Conservation (phyloP, 2,888 invertebrate species). For the Philopedon plagiatum region DNA sequence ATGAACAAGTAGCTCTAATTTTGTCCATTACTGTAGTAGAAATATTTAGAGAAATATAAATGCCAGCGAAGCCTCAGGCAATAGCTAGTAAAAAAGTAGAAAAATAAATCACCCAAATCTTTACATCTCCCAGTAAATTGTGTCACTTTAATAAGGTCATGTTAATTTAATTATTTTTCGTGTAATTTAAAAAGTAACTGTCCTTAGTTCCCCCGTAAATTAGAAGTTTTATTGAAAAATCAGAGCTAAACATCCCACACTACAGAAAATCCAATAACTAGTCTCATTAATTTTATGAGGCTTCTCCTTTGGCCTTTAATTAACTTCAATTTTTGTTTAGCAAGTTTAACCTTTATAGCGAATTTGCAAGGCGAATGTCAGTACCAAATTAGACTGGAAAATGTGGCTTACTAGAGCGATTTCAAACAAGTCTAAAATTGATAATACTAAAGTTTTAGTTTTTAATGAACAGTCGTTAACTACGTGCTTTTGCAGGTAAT, state of each 20-base stretch:
- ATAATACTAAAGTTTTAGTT: conserved; percentile 70
- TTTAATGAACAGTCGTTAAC: conserved; percentile 81
- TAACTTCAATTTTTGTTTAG: conserved; percentile 56
- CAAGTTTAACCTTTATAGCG: conserved; percentile 29
- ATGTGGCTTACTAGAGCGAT: conserved; percentile 64
- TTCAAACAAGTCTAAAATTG: conserved; percentile 59
- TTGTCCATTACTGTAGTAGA: no score
- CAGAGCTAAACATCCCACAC: conserved; percentile 23
- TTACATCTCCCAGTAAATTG: no score
- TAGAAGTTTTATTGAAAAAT: conserved; percentile 26
- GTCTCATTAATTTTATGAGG: conserved; percentile 55
- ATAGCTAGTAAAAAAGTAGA: no score
- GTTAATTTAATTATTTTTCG: neutral
- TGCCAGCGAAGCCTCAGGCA: no score
- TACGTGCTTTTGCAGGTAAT: conserved; percentile 85
- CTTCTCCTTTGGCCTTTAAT: conserved; percentile 59
- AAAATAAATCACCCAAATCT: no score
- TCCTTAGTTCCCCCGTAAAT: neutral
- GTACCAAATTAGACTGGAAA: conserved; percentile 6
- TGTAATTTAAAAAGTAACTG: neutral
- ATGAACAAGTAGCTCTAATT: no score
- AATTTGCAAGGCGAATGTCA: conserved; percentile 21
- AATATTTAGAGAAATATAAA: no score
- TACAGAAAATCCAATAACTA: conserved; percentile 52
- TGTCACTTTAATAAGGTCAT: neutral